Evolutionary conservation across 1,140 invertebrate genomes (phyloP), one percentile per base, ranked within the genome.

Genomic region (Gonatopus flavifemur): DNA sequence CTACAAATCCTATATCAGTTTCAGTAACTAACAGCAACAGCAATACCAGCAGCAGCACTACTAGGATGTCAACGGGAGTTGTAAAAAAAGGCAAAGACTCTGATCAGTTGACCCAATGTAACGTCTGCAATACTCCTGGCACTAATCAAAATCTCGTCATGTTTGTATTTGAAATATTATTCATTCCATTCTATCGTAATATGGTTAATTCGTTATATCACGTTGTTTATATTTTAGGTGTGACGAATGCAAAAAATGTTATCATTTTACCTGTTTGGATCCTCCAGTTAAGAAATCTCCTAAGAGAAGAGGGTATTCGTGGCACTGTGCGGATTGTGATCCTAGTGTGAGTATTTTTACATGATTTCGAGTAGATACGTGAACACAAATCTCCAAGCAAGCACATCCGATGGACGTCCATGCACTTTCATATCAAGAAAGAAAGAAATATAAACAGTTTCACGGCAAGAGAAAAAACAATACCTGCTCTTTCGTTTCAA

Each of bases 251-350:
- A 82, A 84, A 65, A 88, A 90, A 67, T 86, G 88, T 56, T 96
- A 93, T 78, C 94, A 97, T 77, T 96, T 96, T 70, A 84, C 83
- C 21, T 97, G 94, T 76, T 78, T 96, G 47, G 89, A 94, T 74
- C 94, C 94, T 30, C 94, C 94, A 2, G 81, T 94, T 1, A 95
- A 93, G 74, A 96, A 96, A 73, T 90, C 91, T 35, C 94, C 94
- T 2, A 96, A 96, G 79, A 87, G 88, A 54, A 83, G 92, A 47
- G 93, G 94, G 30, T 96, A 96, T 74, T 92, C 90, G 4, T 97
- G 94, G 94, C 91, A 94, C 74, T 97, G 94, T 80, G 91, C 91
- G 37, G 91, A 94, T 70, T 97, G 94, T 83, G 93, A 96, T 82
- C 89, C 90, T 41, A 92, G 91, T 62, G 90, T 89, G 77, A 83